A percentile compares a stretch with the other conserved stretches of the same genome.
Conservation (phyloP, 2,888 invertebrate genomes). For the Drosophila mercatorum region DNA sequence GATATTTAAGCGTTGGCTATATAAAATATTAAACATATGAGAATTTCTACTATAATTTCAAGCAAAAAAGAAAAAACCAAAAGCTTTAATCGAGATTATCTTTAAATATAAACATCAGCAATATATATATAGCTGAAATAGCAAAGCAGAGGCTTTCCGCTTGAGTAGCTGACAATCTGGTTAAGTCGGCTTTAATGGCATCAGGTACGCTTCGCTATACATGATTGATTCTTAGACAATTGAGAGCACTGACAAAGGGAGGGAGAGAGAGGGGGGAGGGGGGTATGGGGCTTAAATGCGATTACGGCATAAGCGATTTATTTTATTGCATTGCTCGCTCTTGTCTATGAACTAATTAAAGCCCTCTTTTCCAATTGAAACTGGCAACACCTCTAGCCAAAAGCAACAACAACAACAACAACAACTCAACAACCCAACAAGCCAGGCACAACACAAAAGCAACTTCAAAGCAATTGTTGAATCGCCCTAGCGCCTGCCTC, state of each 20-base stretch:
- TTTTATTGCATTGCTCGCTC: conserved; percentile 57
- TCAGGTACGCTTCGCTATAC: conserved; percentile 53
- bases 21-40: neutral
- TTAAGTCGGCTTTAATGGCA: conserved; percentile 67
- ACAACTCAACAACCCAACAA: conserved; percentile 6
- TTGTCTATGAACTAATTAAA: conserved; percentile 70
- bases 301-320: conserved; percentile 74
- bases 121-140: conserved; percentile 4
- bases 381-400: conserved; percentile 24
- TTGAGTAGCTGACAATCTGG: conserved; percentile 63
- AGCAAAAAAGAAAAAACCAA: too few species aligned
- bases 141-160: conserved; percentile 35
- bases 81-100: conserved; percentile 17
- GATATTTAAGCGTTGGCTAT: neutral
- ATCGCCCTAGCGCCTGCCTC: conserved; percentile 28
- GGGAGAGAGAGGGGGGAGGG: too few species aligned
- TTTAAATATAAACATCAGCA: conserved; percentile 2
- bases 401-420: conserved; percentile 7
- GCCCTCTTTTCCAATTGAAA: conserved; percentile 41
- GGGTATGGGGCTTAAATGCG: conserved; percentile 46
- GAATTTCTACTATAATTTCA: neutral
- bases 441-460: conserved; percentile 30
- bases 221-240: conserved; percentile 64
- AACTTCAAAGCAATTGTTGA: conserved; percentile 60
- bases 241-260: neutral